These are phyloP conservation scores for Hirundo rustica DNA, from an alignment of 2,797 vertebrate genomes.

Conservation along the genomic window DNA sequence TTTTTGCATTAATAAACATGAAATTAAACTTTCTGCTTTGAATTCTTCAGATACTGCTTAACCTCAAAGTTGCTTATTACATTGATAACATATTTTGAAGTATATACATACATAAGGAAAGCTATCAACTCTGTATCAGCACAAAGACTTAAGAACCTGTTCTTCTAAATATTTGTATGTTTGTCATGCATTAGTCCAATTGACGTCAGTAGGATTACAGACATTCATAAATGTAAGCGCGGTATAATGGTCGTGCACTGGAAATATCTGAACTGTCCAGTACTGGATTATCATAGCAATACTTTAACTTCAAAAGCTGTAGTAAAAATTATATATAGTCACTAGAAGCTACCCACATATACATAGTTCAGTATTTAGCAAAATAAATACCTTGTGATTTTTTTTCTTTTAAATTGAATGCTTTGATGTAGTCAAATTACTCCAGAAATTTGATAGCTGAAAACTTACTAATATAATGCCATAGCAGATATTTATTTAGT, in stretches of 20 bases:
- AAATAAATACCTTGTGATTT: background rate
- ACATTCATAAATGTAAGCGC: background rate
- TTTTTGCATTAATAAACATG: background rate
- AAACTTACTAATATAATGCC: background rate
- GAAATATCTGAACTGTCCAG: constrained; percentile 34
- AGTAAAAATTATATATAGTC: constrained; percentile 8
- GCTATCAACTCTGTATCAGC: background rate
- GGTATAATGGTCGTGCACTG: background rate
- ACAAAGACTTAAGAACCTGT: background rate
- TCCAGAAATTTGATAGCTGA: background rate
- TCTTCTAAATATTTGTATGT: background rate
- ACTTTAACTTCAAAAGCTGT: constrained; percentile 35
- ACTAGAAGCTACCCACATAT: background rate
- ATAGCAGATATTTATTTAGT: background rate
- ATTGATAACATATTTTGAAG: background rate
- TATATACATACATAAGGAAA: background rate
- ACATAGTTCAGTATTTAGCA: background rate
- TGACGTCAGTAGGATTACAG: constrained; percentile 9
- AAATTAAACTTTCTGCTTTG: background rate
- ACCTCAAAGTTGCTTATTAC: background rate
- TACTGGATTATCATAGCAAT: constrained; percentile 21
- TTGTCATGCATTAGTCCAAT: background rate
- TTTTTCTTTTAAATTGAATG: background rate
- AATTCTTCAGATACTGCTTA: background rate
- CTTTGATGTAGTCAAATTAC: background rate